Conservation (phyloP, 2,888 invertebrate genomes). For the Mimachlamys varia region DNA sequence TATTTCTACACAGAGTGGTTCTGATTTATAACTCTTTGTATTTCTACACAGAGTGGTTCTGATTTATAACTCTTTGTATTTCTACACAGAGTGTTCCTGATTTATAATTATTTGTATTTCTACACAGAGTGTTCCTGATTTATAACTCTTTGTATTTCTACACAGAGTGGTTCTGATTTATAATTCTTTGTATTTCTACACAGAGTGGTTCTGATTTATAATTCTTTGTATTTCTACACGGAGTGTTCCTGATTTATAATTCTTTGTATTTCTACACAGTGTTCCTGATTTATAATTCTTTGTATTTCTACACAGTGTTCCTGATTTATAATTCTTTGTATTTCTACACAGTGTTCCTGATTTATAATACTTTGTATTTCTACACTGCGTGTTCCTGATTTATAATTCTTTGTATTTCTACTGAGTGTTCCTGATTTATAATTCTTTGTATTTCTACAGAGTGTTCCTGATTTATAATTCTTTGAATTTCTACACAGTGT, state of each 20-base stretch:
- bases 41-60: conserved; percentile 84
- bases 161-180: conserved; percentile 87
- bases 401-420: conserved; percentile 51
- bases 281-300: too few relatives aligned
- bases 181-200: conserved; percentile 49
- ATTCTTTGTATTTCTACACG: conserved; percentile 67
- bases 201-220: conserved; percentile 88
- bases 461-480: too few relatives aligned
- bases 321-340: too few relatives aligned
- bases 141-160: conserved; percentile 51
- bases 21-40: too few relatives aligned
- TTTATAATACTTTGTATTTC: too few relatives aligned
- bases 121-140: conserved; percentile 86
- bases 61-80: too few relatives aligned
- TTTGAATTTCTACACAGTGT: conserved; percentile 81
- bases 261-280: conserved; percentile 61
- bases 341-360: conserved; percentile 85
- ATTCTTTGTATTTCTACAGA: conserved; percentile 75
- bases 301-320: conserved; percentile 82
- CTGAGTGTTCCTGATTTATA: conserved; percentile 88
- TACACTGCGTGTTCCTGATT: conserved; percentile 86
- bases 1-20: conserved; percentile 83
- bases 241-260: conserved; percentile 89
- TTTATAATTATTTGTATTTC: too few relatives aligned
- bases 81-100: conserved; percentile 85